Evolutionary conservation across 2,113 vertebrate species (phyloP).

Genomic region (Oreochromis spilurus): DNA sequence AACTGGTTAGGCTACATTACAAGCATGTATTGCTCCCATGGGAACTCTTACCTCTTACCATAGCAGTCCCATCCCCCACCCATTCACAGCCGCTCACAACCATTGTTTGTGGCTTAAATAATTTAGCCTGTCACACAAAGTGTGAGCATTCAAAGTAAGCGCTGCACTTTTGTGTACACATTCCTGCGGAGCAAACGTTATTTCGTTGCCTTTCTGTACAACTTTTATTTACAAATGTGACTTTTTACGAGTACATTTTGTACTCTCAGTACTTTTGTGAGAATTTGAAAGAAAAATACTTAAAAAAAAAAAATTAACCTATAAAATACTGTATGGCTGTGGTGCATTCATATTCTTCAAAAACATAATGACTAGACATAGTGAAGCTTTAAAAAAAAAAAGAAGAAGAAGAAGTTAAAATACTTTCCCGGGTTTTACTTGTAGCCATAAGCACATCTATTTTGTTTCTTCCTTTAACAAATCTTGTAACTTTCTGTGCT

Average conservation of each 20-base stretch:
- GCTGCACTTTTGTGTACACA: background rate
- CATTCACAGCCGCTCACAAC: background rate
- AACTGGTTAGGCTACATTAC: background rate
- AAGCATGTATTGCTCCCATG: background rate
- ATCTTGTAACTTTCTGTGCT: background rate
- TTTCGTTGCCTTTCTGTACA: background rate
- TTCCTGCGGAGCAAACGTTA: background rate
- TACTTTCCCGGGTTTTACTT: background rate
- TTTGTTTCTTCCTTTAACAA: background rate
- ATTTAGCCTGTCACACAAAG: conserved; percentile 20
- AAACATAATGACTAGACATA: background rate
- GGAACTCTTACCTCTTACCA: background rate
- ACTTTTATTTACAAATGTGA: conserved; percentile 27
- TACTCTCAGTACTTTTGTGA: too few species aligned
- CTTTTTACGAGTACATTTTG: background rate
- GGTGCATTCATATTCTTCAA: background rate
- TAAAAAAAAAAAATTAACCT: background rate
- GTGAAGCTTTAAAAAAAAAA: background rate
- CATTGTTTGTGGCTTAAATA: conserved; percentile 59
- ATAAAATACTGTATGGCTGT: background rate
- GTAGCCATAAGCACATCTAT: background rate
- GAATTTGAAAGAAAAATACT: background rate
- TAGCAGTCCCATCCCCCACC: background rate
- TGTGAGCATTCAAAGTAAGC: background rate
- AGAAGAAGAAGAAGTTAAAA: background rate